These are phyloP conservation scores for Prunella fulvescens DNA, from an alignment of 2,113 vertebrate genomes.

Conservation along the genomic window DNA sequence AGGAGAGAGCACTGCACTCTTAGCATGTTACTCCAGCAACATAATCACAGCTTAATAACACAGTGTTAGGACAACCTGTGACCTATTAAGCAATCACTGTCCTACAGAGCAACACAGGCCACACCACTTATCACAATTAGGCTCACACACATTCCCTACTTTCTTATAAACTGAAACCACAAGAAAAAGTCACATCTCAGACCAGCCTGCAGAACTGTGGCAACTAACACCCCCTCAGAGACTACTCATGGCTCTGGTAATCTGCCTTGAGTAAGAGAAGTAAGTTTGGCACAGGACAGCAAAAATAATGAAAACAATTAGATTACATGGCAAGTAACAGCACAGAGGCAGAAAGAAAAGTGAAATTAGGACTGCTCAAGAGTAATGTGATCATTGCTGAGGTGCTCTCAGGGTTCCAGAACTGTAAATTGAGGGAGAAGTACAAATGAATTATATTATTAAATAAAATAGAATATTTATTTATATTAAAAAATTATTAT, in stretches of 20 bases:
- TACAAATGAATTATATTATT: not conserved
- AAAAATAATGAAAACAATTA: not conserved
- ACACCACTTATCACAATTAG: not conserved
- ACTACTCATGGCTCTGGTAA: not conserved
- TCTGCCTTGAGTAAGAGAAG: not conserved
- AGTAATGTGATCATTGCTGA: not conserved
- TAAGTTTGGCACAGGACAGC: not conserved
- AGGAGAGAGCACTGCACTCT: not conserved
- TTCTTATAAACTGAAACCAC: not conserved
- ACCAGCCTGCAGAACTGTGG: not conserved
- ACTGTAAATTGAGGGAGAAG: not conserved
- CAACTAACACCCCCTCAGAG: not conserved
- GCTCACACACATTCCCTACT: not conserved
- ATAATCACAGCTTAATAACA: not conserved
- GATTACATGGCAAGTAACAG: not conserved
- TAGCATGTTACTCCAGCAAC: not conserved
- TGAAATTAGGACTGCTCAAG: not conserved
- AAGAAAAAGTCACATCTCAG: not conserved
- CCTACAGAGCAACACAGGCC: not conserved
- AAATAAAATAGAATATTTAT: not conserved
- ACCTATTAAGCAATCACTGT: not conserved
- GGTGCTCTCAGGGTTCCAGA: not conserved
- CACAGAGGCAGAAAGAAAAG: not conserved
- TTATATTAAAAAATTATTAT: too few relatives aligned
- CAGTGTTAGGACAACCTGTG: not conserved